phyloP scores from a whole-genome alignment of 2,113 vertebrate genomes.

The Corythornis vintsioides region DNA sequence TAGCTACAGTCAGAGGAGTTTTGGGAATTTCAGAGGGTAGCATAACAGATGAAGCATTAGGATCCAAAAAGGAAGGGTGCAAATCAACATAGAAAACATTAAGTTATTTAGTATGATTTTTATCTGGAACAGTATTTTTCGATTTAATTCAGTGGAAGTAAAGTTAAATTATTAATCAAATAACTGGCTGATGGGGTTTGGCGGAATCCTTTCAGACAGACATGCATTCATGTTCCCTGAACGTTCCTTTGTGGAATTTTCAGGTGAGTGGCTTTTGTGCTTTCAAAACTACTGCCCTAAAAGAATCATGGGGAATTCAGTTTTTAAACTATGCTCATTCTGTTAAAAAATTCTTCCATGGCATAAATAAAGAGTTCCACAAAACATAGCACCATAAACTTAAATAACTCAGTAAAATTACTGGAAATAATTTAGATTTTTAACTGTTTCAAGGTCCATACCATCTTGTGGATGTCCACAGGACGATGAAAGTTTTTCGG shows the following conservation, averaged over 20 bases:
- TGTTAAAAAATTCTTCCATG: background rate
- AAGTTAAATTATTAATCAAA: background rate
- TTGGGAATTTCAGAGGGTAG: background rate
- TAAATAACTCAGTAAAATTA: background rate
- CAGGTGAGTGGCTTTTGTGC: background rate
- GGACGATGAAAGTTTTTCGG: conserved; percentile 83
- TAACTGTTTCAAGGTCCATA: conserved; percentile 76
- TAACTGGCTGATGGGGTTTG: background rate
- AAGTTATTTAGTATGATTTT: background rate
- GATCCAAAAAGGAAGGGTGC: background rate
- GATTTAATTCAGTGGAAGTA: background rate
- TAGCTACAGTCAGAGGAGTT: background rate
- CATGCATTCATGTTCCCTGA: background rate
- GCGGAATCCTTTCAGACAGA: background rate
- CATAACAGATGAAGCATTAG: background rate
- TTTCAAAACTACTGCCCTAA: background rate
- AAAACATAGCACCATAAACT: background rate
- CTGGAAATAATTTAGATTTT: background rate
- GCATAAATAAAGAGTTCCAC: background rate
- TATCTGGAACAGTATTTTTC: background rate
- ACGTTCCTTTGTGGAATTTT: background rate
- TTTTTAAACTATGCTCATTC: background rate
- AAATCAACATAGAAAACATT: background rate
- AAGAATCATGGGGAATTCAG: background rate
- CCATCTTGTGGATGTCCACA: conserved; percentile 74